These are phyloP conservation scores for Phalacrocorax brasilianus DNA, from an alignment of 2,113 vertebrate genomes.

Conservation along the genomic window DNA sequence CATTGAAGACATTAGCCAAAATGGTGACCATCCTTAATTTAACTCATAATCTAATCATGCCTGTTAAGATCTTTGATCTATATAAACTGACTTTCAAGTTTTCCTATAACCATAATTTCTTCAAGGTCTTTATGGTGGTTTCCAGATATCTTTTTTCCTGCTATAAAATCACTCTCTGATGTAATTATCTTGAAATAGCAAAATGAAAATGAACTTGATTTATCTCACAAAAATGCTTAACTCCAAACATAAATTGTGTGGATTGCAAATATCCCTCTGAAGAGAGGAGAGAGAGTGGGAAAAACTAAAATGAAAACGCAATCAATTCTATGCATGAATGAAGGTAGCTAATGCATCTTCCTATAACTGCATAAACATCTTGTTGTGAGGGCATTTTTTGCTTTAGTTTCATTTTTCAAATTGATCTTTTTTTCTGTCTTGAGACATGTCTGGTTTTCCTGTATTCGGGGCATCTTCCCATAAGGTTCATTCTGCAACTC, in stretches of 20 bases:
- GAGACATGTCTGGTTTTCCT: background rate
- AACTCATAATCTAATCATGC: background rate
- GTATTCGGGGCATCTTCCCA: background rate
- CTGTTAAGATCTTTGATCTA: background rate
- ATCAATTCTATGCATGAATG: background rate
- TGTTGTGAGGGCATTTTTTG: background rate
- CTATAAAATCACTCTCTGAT: background rate
- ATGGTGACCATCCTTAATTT: background rate
- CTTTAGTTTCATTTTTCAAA: background rate
- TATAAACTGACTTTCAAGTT: background rate
- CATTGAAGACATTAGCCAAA: background rate
- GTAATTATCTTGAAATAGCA: background rate
- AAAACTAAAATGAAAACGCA: background rate
- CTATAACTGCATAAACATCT: background rate
- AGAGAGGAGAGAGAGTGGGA: background rate
- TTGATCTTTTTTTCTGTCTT: background rate
- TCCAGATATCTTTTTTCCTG: background rate
- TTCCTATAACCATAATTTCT: background rate
- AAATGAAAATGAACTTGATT: background rate
- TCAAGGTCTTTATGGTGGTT: background rate
- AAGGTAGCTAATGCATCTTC: background rate
- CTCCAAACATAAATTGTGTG: background rate
- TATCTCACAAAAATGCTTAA: background rate
- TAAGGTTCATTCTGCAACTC: background rate
- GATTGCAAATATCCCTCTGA: background rate